These are phyloP conservation scores for Hippocampus abdominalis DNA, from an alignment of 2,113 vertebrate species.

Conservation along the genomic window DNA sequence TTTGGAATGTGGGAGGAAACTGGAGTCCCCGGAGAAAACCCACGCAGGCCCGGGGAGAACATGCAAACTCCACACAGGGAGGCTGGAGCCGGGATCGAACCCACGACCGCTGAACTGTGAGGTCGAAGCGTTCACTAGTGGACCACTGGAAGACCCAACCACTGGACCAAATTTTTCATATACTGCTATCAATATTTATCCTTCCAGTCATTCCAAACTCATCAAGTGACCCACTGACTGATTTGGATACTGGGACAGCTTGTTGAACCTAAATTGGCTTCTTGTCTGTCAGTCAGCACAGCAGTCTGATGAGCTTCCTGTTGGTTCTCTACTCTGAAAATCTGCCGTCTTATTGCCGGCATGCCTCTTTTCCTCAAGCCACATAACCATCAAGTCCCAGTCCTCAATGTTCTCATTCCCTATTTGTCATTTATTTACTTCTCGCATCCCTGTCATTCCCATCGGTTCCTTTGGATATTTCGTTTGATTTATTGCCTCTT, in stretches of 20 bases:
- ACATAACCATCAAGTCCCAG: constrained; percentile 59
- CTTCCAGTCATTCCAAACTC: not conserved
- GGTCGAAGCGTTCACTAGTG: too few species aligned
- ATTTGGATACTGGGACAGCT: constrained; percentile 29
- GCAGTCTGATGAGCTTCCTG: constrained; percentile 31
- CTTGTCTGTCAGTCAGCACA: constrained; percentile 27
- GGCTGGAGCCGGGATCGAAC: too few species aligned
- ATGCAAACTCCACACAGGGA: too few species aligned
- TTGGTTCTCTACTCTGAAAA: constrained; percentile 39
- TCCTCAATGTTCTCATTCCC: constrained; percentile 49
- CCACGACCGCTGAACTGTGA: too few species aligned
- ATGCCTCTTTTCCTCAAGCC: constrained; percentile 49
- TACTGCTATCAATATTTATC: not conserved
- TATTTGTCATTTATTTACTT: constrained; percentile 56
- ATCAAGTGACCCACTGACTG: not conserved
- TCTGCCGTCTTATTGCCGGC: constrained; percentile 34
- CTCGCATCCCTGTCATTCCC: constrained; percentile 8
- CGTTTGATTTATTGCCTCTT: constrained; percentile 77
- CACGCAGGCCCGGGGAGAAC: too few species aligned
- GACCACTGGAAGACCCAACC: not conserved
- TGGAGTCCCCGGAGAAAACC: too few species aligned
- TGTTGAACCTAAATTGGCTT: constrained; percentile 49
- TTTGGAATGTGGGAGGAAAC: too few species aligned
- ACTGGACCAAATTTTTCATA: not conserved
- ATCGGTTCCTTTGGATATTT: constrained; percentile 66